Evolutionary conservation across 2,888 invertebrate genomes (phyloP), one percentile per base, ranked within the genome.

Genomic region (Marasmarcha lunaedactyla): DNA sequence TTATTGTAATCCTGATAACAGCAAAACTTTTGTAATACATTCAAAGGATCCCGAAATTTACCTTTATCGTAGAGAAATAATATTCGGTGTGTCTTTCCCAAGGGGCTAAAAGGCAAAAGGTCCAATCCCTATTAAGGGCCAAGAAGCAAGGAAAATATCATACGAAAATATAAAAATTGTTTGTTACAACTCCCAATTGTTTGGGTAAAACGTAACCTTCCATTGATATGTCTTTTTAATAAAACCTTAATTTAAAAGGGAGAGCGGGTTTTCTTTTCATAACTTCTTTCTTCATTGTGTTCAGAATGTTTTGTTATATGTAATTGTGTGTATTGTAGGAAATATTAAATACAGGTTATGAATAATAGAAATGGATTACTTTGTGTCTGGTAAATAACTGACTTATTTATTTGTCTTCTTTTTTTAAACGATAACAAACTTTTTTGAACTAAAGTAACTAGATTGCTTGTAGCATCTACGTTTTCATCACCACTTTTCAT

Each of bases 1-100:
- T 66, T 63, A 63, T 66, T 63, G 52, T 67, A 64, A 68, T 67
- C 61, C 59, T 54, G 61, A 63, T 64, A 68, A 66, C 67, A 71
- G 66, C 64, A 63, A 69, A 72, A 72, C 59, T 71, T 72, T 64
- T 66, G 67, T 68, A 71, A 65, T 62, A 71, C 67, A 64, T 69
- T 67, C 60, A 67, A 66, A 69, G 63, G 63, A 63, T 59, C 43
- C 44, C 59, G 49, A 49, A 59, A 59, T 62, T 64, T 59, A 57
- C 55, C 66, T 56, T 62, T 58, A 59, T 60, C 53, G 52, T 55
- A 58, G 56, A 59, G 53, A 57, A 70, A 71, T 71, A 71, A 71
- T 71, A 72, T 71, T 67, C 62, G 58, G 56, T 58, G 54, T 60
- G 58, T 57, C 56, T 58, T 52, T 52, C 71, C 62, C 61, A 44